A percentile compares a stretch with the other conserved stretches of the same genome.
These are phyloP conservation scores for Shargacucullia verbasci DNA, from an alignment of 2,888 invertebrate species.

Conservation along the genomic window DNA sequence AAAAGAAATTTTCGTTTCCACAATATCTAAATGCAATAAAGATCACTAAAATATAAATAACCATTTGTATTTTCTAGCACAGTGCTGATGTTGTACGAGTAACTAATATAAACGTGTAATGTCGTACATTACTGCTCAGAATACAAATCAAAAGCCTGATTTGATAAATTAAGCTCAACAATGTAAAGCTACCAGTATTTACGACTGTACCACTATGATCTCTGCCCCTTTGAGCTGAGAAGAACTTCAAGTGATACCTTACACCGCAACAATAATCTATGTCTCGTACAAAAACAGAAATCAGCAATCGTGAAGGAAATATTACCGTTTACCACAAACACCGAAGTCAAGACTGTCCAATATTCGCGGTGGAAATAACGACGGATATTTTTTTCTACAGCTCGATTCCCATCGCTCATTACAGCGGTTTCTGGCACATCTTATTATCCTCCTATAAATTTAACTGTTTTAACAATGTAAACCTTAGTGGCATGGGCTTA, in stretches of 20 bases:
- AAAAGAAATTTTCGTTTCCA: too few relatives aligned
- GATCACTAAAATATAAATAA: background rate
- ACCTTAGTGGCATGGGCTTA: conserved; percentile 55
- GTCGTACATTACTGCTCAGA: conserved; percentile 14
- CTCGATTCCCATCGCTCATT: conserved; percentile 74
- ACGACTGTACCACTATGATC: conserved; percentile 40
- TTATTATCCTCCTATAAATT: conserved; percentile 72
- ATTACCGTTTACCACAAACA: conserved; percentile 46
- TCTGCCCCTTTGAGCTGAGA: conserved; percentile 26
- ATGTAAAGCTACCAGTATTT: conserved; percentile 40
- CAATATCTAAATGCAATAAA: too few relatives aligned
- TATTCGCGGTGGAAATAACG: conserved; percentile 73
- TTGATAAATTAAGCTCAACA: conserved; percentile 45
- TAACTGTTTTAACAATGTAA: conserved; percentile 54
- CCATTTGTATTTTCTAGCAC: background rate
- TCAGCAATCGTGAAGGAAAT: conserved; percentile 30
- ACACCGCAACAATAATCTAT: conserved; percentile 36
- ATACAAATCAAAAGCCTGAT: conserved; percentile 41
- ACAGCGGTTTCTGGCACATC: conserved; percentile 72
- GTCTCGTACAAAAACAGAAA: conserved; percentile 38
- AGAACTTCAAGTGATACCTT: conserved; percentile 25
- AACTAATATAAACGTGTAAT: conserved; percentile 32
- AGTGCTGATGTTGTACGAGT: background rate
- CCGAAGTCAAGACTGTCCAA: conserved; percentile 38
- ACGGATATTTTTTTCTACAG: conserved; percentile 71